A percentile compares a stretch with the other conserved stretches of the same genome.
Evolutionary conservation across 2,113 vertebrate species (phyloP).

Genomic region (Actinemys pallida): DNA sequence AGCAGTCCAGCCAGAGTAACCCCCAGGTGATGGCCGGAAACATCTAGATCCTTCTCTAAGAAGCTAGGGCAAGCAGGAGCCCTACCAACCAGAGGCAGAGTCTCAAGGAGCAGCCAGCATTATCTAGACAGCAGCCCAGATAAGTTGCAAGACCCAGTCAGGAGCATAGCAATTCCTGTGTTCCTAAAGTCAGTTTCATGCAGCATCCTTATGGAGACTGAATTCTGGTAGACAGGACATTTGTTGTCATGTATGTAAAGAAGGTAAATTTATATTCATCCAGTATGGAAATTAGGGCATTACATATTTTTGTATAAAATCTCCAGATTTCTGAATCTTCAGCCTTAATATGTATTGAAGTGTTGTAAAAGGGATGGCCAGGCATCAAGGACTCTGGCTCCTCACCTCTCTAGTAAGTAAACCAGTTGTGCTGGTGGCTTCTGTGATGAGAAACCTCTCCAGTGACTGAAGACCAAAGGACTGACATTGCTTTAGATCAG

Average conservation of each 20-base stretch:
- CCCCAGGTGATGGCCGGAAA: not conserved
- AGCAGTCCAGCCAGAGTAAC: too few relatives aligned
- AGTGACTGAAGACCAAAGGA: not conserved
- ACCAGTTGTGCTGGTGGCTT: not conserved
- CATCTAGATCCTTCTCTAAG: not conserved
- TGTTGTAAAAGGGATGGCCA: not conserved
- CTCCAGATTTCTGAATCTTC: not conserved
- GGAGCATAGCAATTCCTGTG: fast-evolving
- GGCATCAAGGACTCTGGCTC: not conserved
- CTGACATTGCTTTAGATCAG: not conserved
- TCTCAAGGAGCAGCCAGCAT: not conserved
- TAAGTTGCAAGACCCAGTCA: not conserved
- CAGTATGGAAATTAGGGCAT: not conserved
- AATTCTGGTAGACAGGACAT: not conserved
- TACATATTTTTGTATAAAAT: not conserved
- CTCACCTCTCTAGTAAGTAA: not conserved
- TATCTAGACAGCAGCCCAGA: not conserved
- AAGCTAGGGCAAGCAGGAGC: not conserved
- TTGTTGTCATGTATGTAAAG: not conserved
- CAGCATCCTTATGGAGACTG: not conserved
- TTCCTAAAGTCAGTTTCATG: not conserved
- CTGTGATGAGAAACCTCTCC: not conserved
- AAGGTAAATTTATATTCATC: not conserved
- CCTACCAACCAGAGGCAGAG: not conserved
- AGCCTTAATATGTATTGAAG: not conserved